A percentile compares a stretch with the other conserved stretches of the same genome.
These are phyloP conservation scores for Struthio camelus DNA, from an alignment of 2,113 vertebrate species.

Conservation along the genomic window DNA sequence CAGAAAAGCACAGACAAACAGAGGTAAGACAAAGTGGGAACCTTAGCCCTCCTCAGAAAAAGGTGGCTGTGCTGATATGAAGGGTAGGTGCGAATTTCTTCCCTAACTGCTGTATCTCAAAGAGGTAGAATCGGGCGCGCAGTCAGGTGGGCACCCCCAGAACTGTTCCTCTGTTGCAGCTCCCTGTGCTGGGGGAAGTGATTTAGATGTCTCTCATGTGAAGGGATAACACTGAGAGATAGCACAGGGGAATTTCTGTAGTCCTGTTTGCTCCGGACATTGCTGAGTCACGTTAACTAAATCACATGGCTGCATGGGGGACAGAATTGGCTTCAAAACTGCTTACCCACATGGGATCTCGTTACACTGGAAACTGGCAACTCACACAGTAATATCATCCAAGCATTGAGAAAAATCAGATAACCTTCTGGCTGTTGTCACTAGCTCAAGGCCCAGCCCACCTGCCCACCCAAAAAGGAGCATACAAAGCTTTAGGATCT, in stretches of 20 bases:
- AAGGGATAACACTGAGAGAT: background rate
- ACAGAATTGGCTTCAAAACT: background rate
- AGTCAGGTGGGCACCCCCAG: background rate
- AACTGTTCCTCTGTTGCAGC: background rate
- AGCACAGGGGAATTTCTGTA: background rate
- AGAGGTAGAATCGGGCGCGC: background rate
- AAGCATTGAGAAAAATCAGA: background rate
- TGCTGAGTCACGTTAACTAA: background rate
- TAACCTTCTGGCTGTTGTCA: background rate
- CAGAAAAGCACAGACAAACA: background rate
- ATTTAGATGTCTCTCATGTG: background rate
- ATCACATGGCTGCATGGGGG: background rate
- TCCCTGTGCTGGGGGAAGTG: background rate
- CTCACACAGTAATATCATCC: rapidly evolving
- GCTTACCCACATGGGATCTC: background rate
- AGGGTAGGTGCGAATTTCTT: background rate
- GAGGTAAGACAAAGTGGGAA: background rate
- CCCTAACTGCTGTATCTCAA: background rate
- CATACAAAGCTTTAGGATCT: background rate
- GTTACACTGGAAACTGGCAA: background rate
- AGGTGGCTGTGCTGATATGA: background rate
- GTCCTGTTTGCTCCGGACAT: background rate
- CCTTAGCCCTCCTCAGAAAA: background rate
- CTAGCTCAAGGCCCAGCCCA: background rate
- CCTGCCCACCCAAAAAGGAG: background rate